Base-by-base conservation (phyloP, 2,113 vertebrate species). In the Oreochromis tanganicae region DNA sequence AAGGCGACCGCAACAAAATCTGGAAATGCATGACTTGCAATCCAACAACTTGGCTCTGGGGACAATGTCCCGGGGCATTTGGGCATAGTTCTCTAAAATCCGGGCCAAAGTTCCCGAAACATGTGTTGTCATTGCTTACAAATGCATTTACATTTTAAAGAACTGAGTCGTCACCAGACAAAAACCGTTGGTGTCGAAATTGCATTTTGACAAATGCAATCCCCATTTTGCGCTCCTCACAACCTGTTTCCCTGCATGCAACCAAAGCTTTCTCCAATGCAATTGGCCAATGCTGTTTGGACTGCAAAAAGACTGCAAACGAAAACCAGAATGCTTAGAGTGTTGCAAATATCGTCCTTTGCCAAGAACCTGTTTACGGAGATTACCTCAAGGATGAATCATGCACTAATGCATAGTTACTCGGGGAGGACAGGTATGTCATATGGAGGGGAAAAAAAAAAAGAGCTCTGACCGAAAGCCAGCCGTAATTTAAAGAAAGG, bases 391-490 rank as follows among this genome's bases (percentile, higher is more conserved):
- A 19, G 14, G 43, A 27, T 75, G 43, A 85, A 75, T 71, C 41
- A 19, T 11, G 16, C 17, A 12, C 19, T 36, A 38, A 6, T 38
- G 61, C 61, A 66, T 66, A 81, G 8, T 41, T 41, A 14, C 13
- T 50, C 7, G 7, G 29, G 46, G n/a, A 83, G 81, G 29, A 52
- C 19, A 75, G 4, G 38, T 16, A 43, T 4, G 66, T 50, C 27
- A 19, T 75, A 50, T 32, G 43, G 71, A 75, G 71, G 21, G 9
- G 9, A 0, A 29, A 36, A 68, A 0, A 29, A 36, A 68, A 63
- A n/a, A 85, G 71, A 85, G 50, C 29, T 63, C 34, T 63, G 71
- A 85, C 80, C 36, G 21, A 73, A 55, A 50, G 52, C 21, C 52
- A 36, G 56, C 16, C 56, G 32, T n/a, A 54, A 21, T 83, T 71